These are phyloP conservation scores for Calliphora vomitoria DNA, from an alignment of 2,888 invertebrate genomes.

Conservation along the genomic window DNA sequence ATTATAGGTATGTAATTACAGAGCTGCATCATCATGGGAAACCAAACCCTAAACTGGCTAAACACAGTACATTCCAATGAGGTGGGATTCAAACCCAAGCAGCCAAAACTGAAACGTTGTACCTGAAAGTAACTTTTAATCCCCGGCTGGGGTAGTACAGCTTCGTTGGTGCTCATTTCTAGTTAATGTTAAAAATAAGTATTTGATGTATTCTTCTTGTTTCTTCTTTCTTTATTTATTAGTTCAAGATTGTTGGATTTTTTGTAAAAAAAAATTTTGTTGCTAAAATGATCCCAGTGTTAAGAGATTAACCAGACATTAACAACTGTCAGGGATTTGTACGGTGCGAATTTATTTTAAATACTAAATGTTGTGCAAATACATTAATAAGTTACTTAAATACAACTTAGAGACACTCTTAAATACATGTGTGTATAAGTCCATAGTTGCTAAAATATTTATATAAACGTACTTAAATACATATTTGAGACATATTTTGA, in stretches of 20 bases:
- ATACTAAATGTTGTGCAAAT: background rate
- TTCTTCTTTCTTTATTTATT: background rate
- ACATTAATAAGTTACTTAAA: background rate
- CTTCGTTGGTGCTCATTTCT: background rate
- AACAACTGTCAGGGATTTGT: constrained; percentile 9
- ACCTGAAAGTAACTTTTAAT: constrained; percentile 61
- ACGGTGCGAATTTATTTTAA: background rate
- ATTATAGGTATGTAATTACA: constrained; percentile 15
- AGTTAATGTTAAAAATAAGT: background rate
- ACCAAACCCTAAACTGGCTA: constrained; percentile 7
- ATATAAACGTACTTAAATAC: no score
- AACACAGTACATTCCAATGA: constrained; percentile 19
- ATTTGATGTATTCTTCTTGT: background rate
- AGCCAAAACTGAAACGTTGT: constrained; percentile 60
- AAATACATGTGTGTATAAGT: no score
- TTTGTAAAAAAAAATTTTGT: no score
- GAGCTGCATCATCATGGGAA: background rate
- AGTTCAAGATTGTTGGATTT: background rate
- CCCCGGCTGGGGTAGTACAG: background rate
- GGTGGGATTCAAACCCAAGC: constrained; percentile 32
- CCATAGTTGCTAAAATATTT: no score
- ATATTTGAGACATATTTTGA: no score
- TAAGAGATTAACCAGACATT: constrained; percentile 9
- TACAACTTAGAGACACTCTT: background rate
- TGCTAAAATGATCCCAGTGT: background rate